Base-by-base conservation (phyloP, 1,140 invertebrate species). In the Drosophila gunungcola region DNA sequence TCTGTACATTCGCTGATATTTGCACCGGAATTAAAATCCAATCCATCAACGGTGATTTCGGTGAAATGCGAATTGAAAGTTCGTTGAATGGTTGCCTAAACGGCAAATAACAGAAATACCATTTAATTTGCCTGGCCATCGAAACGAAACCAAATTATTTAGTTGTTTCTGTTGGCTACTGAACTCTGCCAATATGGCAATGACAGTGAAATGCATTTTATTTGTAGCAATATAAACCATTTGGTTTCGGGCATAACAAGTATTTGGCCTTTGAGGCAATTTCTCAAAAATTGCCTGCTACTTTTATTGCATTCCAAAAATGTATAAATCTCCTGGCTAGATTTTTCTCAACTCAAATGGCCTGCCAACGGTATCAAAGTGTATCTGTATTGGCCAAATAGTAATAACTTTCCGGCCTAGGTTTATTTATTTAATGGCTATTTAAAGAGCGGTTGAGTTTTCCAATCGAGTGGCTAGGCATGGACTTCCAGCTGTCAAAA, bases 21-120 rank as follows among this genome's bases (percentile, higher is more conserved):
- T 67, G 64, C 38, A 41, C 45, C 5, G 61, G 46, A 13, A 60
- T 73, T 73, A 39, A 73, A 73, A 73, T 65, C 38, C 45, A 52
- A 73, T 65, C 46, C 53, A 57, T 65, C 72, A 75, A 42, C 43
- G 46, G 13, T 25, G 21, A 75, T 52, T 51, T 46, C 7, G 25
- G 38, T 61, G 34, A 12, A 21, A 27, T n/a, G 13, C 25, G 32
- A 36, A 64, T 45, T 13, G 27, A 45, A 39, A 55, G 27, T 46
- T 42, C 51, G 13, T 51, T 42, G 9, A 62, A 62, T 60, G 54
- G 16, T 11, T 32, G 16, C 34, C 42, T 41, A 48, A 69, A 41
- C 42, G 46, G 51, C 1, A 16, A 3, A 48, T 48, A 56, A 52
- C 27, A 9, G 27, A 64, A 55, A 75, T 56, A 56, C 53, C 39